A percentile compares a stretch with the other conserved stretches of the same genome.
phyloP scores from a whole-genome alignment of 2,888 invertebrate species.

The Deroplatys truncata region DNA sequence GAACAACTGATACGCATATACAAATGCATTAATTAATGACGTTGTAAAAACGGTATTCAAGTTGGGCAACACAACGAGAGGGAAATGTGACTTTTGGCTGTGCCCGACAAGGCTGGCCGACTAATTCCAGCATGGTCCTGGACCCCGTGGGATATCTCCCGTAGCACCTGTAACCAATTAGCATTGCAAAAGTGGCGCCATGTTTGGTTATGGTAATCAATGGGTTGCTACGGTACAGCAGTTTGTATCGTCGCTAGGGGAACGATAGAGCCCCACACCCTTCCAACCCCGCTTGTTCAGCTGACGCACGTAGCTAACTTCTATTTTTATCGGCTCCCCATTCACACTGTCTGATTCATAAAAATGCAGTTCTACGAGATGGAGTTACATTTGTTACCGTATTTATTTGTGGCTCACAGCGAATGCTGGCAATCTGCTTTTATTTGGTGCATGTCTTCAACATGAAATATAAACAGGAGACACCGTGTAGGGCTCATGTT shows the following conservation, averaged over 20 bases:
- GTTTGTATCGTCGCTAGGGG: background rate
- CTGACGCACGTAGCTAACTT: background rate
- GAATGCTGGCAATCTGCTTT: background rate
- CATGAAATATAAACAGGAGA: background rate
- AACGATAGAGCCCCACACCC: background rate
- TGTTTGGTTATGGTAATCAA: slow-evolving; percentile 18
- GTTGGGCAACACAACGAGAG: background rate
- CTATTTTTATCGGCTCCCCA: background rate
- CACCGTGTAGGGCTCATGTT: too few relatives aligned
- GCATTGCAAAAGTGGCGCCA: slow-evolving; percentile 19
- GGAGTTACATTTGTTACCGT: background rate
- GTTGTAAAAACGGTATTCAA: background rate
- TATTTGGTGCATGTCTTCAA: background rate
- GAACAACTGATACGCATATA: background rate
- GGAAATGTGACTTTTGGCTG: background rate
- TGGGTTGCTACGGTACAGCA: background rate
- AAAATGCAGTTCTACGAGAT: background rate
- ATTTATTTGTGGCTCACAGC: background rate
- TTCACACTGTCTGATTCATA: background rate
- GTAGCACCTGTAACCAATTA: slow-evolving; percentile 18
- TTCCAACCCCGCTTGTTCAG: background rate
- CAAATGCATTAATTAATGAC: background rate
- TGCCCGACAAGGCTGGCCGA: background rate
- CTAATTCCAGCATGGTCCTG: slow-evolving; percentile 8
- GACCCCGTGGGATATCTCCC: background rate